Percentiles rank a stretch among this genome's conserved stretches.
Conservation (phyloP, 2,113 vertebrate species). For the Syrrhaptes paradoxus region DNA sequence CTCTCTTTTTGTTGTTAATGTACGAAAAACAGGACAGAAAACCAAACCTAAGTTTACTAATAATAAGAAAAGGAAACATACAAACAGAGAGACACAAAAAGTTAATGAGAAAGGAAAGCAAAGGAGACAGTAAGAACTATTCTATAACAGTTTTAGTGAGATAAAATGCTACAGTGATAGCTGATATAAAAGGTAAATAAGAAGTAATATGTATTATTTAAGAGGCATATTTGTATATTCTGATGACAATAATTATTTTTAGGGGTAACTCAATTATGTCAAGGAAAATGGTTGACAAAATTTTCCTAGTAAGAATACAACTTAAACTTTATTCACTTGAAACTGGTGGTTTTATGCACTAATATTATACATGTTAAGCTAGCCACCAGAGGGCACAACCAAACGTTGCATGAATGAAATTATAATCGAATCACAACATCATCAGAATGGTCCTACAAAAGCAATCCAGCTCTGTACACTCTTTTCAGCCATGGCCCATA, state of each 20-base stretch:
- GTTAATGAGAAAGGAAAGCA: background rate
- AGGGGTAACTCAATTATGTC: background rate
- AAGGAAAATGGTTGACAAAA: background rate
- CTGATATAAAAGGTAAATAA: background rate
- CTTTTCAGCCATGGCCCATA: background rate
- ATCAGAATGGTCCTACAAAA: background rate
- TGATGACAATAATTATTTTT: background rate
- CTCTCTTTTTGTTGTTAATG: too few relatives aligned
- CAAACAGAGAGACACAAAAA: background rate
- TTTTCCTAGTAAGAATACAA: background rate
- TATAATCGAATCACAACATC: fast-evolving
- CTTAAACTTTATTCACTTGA: background rate
- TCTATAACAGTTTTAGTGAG: background rate
- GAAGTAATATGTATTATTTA: background rate
- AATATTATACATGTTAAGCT: background rate
- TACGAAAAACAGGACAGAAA: background rate
- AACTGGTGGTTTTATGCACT: background rate
- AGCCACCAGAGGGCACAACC: constrained; percentile 61
- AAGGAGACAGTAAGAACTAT: background rate
- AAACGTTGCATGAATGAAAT: background rate
- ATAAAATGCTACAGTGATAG: background rate
- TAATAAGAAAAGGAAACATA: background rate
- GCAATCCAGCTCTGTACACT: background rate
- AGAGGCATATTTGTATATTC: background rate
- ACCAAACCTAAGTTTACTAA: background rate